A percentile compares a stretch with the other conserved stretches of the same genome.
phyloP scores from a whole-genome alignment of 2,797 vertebrate species.

The Amphiprion clarkii region DNA sequence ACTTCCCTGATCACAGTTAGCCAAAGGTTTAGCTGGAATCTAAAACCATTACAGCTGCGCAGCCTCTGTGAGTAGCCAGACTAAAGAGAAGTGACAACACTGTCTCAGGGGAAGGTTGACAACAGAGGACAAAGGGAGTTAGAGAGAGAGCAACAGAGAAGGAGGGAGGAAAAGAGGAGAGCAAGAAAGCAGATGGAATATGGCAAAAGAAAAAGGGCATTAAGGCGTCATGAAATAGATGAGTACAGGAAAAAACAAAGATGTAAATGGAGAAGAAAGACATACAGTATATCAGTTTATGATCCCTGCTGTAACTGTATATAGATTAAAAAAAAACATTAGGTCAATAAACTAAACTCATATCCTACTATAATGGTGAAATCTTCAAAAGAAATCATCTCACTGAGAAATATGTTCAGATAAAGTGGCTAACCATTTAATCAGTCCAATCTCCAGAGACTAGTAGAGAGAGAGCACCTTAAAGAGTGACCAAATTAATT shows the following conservation, averaged over 20 bases:
- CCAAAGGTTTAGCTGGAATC: constrained; percentile 83
- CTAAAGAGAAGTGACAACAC: constrained; percentile 86
- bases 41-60: constrained; percentile 82
- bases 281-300: no score
- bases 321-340: neutral
- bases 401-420: no score
- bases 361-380: neutral
- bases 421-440: neutral
- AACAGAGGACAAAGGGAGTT: constrained; percentile 76
- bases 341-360: constrained; percentile 2
- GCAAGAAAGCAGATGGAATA: constrained; percentile 59
- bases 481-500: neutral
- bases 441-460: neutral
- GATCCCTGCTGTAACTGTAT: neutral
- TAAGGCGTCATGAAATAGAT: constrained; percentile 38
- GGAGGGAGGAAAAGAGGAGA: constrained; percentile 19
- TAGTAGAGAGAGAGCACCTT: neutral
- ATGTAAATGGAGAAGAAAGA: no score
- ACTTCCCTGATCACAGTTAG: constrained; percentile 67
- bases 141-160: constrained; percentile 27
- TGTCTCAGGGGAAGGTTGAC: constrained; percentile 84
- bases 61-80: constrained; percentile 68
- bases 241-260: neutral
- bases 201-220: constrained; percentile 40
- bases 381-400: neutral